Conservation (phyloP, 2,888 invertebrate genomes). For the Arctia plantaginis region DNA sequence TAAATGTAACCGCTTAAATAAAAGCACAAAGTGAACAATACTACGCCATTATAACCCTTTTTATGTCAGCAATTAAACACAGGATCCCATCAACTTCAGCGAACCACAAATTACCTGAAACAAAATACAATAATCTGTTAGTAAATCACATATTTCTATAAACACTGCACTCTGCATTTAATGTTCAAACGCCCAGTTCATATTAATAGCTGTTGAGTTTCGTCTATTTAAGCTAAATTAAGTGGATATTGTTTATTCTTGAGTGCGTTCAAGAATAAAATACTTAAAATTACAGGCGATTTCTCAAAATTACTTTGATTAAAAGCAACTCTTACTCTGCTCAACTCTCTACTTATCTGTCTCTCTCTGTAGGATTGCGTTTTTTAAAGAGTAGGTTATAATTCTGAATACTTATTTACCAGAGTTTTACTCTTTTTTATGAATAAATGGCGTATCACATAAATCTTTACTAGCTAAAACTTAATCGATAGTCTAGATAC, state of each 20-base stretch:
- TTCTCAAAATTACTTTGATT: too few relatives aligned
- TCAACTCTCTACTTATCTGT: too few relatives aligned
- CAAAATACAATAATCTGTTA: slow-evolving; percentile 59
- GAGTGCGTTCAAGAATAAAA: neutral
- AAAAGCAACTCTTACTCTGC: too few relatives aligned
- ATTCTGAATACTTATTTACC: too few relatives aligned
- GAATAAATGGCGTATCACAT: too few relatives aligned
- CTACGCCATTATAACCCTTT: slow-evolving; percentile 13
- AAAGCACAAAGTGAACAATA: slow-evolving; percentile 16
- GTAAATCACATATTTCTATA: slow-evolving; percentile 43
- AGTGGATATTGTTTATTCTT: neutral
- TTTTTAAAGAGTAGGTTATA: too few relatives aligned
- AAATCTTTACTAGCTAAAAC: too few relatives aligned
- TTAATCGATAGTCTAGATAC: too few relatives aligned
- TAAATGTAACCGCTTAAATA: neutral
- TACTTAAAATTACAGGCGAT: too few relatives aligned
- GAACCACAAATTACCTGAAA: slow-evolving; percentile 62
- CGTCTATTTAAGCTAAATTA: slow-evolving; percentile 5
- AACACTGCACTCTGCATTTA: slow-evolving; percentile 20
- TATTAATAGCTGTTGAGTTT: neutral
- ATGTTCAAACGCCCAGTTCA: slow-evolving; percentile 24
- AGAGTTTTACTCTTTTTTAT: too few relatives aligned
- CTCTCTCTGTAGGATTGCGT: too few relatives aligned
- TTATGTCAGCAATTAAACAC: slow-evolving; percentile 36
- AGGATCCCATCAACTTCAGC: slow-evolving; percentile 48